phyloP scores from a whole-genome alignment of 2,888 invertebrate genomes.

The Pristionchus arcanus region DNA sequence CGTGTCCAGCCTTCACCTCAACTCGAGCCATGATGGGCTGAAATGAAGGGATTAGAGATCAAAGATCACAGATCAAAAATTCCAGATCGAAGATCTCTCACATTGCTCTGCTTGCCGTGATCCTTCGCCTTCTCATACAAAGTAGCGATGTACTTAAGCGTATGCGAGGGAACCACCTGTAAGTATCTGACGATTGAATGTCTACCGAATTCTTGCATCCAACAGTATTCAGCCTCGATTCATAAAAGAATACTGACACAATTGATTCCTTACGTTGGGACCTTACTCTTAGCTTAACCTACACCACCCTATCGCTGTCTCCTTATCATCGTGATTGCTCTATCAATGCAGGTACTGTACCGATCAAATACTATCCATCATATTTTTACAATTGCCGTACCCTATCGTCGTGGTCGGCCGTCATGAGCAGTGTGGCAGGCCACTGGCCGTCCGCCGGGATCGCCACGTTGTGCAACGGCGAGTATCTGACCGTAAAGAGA shows the following conservation, averaged over 20 bases:
- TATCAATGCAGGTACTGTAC: too few relatives aligned
- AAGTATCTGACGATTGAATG: slow-evolving; percentile 86
- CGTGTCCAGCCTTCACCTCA: slow-evolving; percentile 97
- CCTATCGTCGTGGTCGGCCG: slow-evolving; percentile 80
- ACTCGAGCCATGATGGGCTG: slow-evolving; percentile 91
- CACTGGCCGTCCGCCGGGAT: slow-evolving; percentile 86
- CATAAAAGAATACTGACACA: too few relatives aligned
- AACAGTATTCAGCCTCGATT: too few relatives aligned
- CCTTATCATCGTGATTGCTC: too few relatives aligned
- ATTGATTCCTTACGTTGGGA: too few relatives aligned
- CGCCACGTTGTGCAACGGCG: slow-evolving; percentile 93
- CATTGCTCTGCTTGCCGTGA: slow-evolving; percentile 35
- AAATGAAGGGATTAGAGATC: not conserved
- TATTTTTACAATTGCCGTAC: not conserved
- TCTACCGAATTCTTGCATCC: not conserved
- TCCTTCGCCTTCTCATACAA: slow-evolving; percentile 86
- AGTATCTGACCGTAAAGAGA: slow-evolving; percentile 82
- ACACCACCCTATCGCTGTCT: too few relatives aligned
- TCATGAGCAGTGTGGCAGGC: slow-evolving; percentile 92
- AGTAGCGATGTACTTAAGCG: slow-evolving; percentile 93
- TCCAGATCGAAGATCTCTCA: slow-evolving; percentile 11
- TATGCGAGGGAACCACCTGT: slow-evolving; percentile 97
- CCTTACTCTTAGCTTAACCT: too few relatives aligned
- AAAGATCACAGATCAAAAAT: slow-evolving; percentile 32
- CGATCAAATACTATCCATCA: too few relatives aligned